Evolutionary conservation across 2,113 vertebrate genomes (phyloP).

Genomic region (Corvus moneduloides): DNA sequence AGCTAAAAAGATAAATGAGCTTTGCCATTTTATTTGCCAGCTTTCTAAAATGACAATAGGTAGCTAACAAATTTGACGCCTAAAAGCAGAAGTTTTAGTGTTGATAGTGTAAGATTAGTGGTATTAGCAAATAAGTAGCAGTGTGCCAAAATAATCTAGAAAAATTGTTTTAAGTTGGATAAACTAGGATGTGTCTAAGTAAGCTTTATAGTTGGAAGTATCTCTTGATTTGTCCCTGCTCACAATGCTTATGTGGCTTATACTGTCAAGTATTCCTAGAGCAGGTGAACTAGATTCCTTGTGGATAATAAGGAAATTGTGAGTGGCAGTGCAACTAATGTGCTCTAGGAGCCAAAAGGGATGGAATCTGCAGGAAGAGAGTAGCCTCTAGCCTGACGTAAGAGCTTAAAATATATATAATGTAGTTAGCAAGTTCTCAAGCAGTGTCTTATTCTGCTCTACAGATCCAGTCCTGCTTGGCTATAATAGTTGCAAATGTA

Average conservation of each 20-base stretch:
- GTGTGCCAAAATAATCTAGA: not conserved
- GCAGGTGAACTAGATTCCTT: not conserved
- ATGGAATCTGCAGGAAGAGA: not conserved
- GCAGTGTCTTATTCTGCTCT: not conserved
- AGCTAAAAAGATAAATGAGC: not conserved
- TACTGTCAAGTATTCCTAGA: not conserved
- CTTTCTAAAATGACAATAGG: not conserved
- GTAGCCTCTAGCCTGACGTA: not conserved
- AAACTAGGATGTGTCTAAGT: not conserved
- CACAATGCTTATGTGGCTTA: not conserved
- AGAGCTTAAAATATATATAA: not conserved
- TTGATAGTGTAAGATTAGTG: not conserved
- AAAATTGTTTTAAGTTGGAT: not conserved
- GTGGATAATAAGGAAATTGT: not conserved
- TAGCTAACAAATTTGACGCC: not conserved
- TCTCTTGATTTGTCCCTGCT: not conserved
- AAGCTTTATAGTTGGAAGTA: not conserved
- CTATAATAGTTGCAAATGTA: not conserved
- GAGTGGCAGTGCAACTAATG: not conserved
- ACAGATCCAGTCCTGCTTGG: not conserved
- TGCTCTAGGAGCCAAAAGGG: not conserved
- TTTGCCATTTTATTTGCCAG: not conserved
- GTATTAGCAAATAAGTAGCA: not conserved
- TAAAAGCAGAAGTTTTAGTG: not conserved
- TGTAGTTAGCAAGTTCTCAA: not conserved